Evolutionary conservation across 2,797 vertebrate species (phyloP), one percentile per base, ranked within the genome.

Genomic region (Acanthurus lineatus): DNA sequence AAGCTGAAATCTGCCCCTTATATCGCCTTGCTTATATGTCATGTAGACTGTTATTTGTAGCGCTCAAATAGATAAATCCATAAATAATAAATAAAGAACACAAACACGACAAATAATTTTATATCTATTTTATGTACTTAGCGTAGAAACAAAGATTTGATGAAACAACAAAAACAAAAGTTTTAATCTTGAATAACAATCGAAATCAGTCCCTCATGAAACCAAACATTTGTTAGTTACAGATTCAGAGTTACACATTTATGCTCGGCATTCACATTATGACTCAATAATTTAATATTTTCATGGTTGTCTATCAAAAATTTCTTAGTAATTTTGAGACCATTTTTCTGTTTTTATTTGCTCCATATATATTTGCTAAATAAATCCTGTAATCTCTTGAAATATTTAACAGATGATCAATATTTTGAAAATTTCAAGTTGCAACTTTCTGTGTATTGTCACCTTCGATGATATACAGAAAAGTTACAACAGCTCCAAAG

Each of bases 121-220:
- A 3, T 15, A 57, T 66, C 11, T 20, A 49, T 44, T 74, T 61
- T 12, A 66, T 48, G 28, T 25, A 28, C 61, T n/a, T 22, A 63
- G 20, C 32, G 32, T 16, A 51, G 9, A 49, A 52, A 45, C 44
- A 66, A 61, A 1, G 59, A 17, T 14, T 0, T 32, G 7, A 53
- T 25, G 2, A 74, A 78, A 38, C n/a, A 63, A 72, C 9, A 83
- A 38, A 69, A 45, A 15, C 7, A 28, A 2, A 25, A 32, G 28
- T 32, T 32, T 28, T 42, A 4, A 14, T 56, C 25, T 10, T 40
- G 9, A 58, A 42, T 32, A 16, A 53, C 47, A 2, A 57, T 54
- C 5, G 69, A 32, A 78, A 4, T 57, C 44, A 11, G 28, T 38
- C 48, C 10, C 5, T 11, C 9, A 42, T 35, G 61, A 40, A 22